Conservation (phyloP, 1,140 invertebrate genomes). For the Pollicipes pollicipes region DNA sequence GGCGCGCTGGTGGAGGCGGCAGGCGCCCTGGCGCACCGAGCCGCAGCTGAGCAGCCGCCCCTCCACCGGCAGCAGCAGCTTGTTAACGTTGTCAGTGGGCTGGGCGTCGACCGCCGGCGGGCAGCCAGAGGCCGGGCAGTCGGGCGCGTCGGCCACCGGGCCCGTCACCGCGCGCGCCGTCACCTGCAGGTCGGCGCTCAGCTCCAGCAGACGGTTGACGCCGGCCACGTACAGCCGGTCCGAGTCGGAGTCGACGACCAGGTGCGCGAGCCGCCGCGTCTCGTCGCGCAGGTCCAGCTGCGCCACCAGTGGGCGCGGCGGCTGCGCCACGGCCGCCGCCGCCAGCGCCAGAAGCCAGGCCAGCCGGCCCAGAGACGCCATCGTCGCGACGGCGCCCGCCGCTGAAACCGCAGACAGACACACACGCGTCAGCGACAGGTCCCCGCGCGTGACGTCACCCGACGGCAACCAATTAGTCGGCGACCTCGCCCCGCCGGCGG, state of each 20-base stretch:
- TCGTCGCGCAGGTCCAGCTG: conserved; percentile 18
- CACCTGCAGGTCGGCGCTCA: conserved; percentile 63
- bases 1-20: conserved; percentile 39
- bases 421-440: too few species aligned
- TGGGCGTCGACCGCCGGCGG: conserved; percentile 39
- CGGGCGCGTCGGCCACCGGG: conserved; percentile 65
- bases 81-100: conserved; percentile 70
- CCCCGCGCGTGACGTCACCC: too few species aligned
- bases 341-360: background rate
- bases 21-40: conserved; percentile 69
- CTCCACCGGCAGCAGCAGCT: conserved; percentile 66
- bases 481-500: too few species aligned
- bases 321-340: too few species aligned
- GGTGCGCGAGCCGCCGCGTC: conserved; percentile 40
- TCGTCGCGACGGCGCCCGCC: background rate
- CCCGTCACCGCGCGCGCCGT: conserved; percentile 52
- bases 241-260: conserved; percentile 77
- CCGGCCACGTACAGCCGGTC: conserved; percentile 82
- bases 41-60: conserved; percentile 69
- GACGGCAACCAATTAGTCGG: too few species aligned
- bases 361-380: background rate
- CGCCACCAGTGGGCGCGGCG: conserved; percentile 12
- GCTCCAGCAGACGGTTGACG: conserved; percentile 80
- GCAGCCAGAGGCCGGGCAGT: conserved; percentile 70
- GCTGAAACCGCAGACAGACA: too few species aligned